Evolutionary conservation across 1,140 invertebrate genomes (phyloP).

Genomic region (Nasonia giraulti): DNA sequence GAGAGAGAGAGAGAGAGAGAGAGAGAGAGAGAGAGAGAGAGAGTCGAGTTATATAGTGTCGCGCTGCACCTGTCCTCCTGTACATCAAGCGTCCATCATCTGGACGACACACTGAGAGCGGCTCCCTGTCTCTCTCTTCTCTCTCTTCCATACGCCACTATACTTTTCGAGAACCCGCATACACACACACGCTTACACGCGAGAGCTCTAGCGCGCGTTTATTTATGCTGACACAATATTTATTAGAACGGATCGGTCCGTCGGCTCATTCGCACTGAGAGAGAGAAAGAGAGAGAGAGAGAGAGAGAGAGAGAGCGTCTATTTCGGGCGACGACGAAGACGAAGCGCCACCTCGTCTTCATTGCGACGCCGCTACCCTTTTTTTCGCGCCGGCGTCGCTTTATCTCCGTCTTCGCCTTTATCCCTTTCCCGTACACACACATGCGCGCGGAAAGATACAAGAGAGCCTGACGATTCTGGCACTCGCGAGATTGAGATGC

Average conservation of each 20-base stretch:
- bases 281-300: slow-evolving; percentile 55
- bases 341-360: slow-evolving; percentile 53
- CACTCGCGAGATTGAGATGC: background rate
- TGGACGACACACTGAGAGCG: slow-evolving; percentile 57
- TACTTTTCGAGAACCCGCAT: slow-evolving; percentile 22
- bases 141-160: slow-evolving; percentile 19
- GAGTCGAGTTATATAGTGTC: background rate
- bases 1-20: background rate
- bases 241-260: slow-evolving; percentile 75
- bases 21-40: no score
- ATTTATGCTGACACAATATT: slow-evolving; percentile 75
- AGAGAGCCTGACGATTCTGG: background rate
- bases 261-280: slow-evolving; percentile 64
- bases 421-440: background rate
- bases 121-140: slow-evolving; percentile 49
- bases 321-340: slow-evolving; percentile 62
- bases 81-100: slow-evolving; percentile 72
- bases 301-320: slow-evolving; percentile 57
- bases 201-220: slow-evolving; percentile 57
- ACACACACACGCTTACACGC: background rate
- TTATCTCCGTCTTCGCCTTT: slow-evolving; percentile 10
- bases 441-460: background rate
- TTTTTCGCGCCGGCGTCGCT: slow-evolving; percentile 31
- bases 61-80: slow-evolving; percentile 68
- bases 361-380: background rate